A percentile compares a stretch with the other conserved stretches of the same genome.
Evolutionary conservation across 1,140 invertebrate species (phyloP).

Genomic region (Neomicropteryx cornuta): DNA sequence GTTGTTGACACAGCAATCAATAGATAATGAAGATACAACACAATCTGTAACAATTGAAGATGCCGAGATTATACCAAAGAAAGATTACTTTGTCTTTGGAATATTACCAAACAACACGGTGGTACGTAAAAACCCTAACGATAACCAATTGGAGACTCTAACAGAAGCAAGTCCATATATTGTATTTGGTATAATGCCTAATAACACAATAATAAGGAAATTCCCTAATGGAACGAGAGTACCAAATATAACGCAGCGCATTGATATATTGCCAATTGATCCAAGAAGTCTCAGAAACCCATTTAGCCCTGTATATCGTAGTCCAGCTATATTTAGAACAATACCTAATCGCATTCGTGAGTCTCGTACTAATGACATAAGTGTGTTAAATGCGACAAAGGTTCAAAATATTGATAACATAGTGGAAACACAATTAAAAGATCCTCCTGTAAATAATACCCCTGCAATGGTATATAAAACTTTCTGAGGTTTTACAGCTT

Average conservation of each 20-base stretch:
- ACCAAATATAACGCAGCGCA: conserved; percentile 48
- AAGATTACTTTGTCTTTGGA: conserved; percentile 58
- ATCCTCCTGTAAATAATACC: conserved; percentile 42
- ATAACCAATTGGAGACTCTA: conserved; percentile 49
- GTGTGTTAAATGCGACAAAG: conserved; percentile 27
- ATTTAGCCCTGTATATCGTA: conserved; percentile 42
- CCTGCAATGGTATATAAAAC: conserved; percentile 33
- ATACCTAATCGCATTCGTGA: conserved; percentile 39
- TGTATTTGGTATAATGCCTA: conserved; percentile 58
- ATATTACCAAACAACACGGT: conserved; percentile 64
- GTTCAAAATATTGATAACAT: conserved; percentile 36
- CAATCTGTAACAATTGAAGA: not conserved
- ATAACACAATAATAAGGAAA: conserved; percentile 60
- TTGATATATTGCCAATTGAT: conserved; percentile 42
- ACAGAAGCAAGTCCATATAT: conserved; percentile 56
- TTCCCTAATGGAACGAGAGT: conserved; percentile 63
- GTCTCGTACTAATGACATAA: conserved; percentile 41
- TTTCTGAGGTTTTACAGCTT: too few relatives aligned
- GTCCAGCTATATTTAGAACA: conserved; percentile 40
- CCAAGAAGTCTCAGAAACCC: conserved; percentile 41
- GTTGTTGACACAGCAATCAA: too few relatives aligned
- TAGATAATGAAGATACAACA: not conserved
- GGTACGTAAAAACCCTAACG: conserved; percentile 56
- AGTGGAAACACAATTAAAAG: conserved; percentile 34
- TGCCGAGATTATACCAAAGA: conserved; percentile 33